A percentile compares a stretch with the other conserved stretches of the same genome.
Conservation (phyloP, 2,888 invertebrate species). For the Ichneumoninae sp. region DNA sequence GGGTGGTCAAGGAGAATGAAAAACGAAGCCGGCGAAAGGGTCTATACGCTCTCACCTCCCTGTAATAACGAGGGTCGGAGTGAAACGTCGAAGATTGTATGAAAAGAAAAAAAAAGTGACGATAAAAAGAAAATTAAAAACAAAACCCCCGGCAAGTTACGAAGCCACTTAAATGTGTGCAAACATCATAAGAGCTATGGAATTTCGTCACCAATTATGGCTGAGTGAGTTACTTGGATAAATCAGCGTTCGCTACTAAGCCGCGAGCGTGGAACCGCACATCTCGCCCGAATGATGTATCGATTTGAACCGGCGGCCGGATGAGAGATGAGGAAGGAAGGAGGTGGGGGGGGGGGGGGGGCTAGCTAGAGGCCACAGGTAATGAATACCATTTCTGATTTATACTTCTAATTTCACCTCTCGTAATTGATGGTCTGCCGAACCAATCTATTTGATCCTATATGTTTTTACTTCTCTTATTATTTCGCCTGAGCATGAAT, state of each 20-base stretch:
- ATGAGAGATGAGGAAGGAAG: slow-evolving; percentile 14
- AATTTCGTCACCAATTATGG: slow-evolving; percentile 59
- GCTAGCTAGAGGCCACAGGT: slow-evolving; percentile 3
- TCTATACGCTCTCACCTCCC: slow-evolving; percentile 2
- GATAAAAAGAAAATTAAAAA: neutral
- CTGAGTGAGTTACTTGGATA: slow-evolving; percentile 53
- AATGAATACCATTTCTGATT: slow-evolving; percentile 62
- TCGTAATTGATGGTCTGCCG: slow-evolving; percentile 57
- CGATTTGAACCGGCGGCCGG: slow-evolving; percentile 42
- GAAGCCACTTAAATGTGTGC: slow-evolving; percentile 39
- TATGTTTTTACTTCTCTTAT: slow-evolving; percentile 49
- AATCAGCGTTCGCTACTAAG: slow-evolving; percentile 16
- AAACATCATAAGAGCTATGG: slow-evolving; percentile 37
- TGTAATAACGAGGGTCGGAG: slow-evolving; percentile 12
- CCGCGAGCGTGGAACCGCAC: slow-evolving; percentile 35
- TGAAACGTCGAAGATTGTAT: slow-evolving; percentile 25
- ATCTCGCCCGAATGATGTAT: slow-evolving; percentile 58
- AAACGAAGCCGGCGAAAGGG: neutral
- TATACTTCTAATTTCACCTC: slow-evolving; percentile 60
- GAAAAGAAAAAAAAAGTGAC: slow-evolving; percentile 8
- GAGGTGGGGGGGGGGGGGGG: neutral
- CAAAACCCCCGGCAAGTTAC: neutral
- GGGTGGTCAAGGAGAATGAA: slow-evolving; percentile 22
- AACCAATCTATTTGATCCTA: slow-evolving; percentile 49
- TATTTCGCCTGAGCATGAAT: slow-evolving; percentile 49